Evolutionary conservation across 2,888 invertebrate genomes (phyloP), one percentile per base, ranked within the genome.

Genomic region (Dryobota labecula): DNA sequence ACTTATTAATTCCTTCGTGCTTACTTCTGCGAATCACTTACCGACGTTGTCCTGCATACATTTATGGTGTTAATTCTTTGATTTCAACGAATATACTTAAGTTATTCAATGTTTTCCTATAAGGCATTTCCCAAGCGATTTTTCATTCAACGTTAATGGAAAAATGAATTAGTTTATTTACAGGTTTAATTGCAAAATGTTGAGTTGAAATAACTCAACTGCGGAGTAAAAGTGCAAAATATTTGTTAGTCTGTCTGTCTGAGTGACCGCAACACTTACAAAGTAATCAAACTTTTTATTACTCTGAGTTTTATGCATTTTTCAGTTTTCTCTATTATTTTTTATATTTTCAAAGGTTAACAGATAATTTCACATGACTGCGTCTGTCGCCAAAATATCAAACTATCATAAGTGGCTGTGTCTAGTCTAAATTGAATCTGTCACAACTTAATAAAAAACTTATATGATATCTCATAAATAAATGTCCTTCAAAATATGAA

Each of bases 251-350:
- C 33, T 53, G 27, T 47, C 41, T 30, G 64, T 45, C 43, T 71
- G 38, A 45, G 47, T 74, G 36, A 69, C 53, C 51, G 24, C 36
- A 57, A 65, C 51, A 47, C 62, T 80, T 24, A 75, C 15, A 47
- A 43, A 47, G 51, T 33, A 62, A 36, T 65, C 41, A 78, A 66
- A 70, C 38, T 41, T 78, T 69, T 62, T 62, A 69, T 62, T 62
- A 57, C 51, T 47, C 47, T 41, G 27, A 62, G 24, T n/a, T 68
- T 58, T 62, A 75, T 75, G 47, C 24, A 75, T 49, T 56, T 53
- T 69, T 70, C 41, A 30, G 24, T 27, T 13, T 33, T 36, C n/a
- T 36, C 24, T 57, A 9, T 54, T 72, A 54, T 47, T 63, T 27
- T 67, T 43, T 63, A 45, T 45, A 13, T 49, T 61, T 69, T 49